Evolutionary conservation across 2,113 vertebrate genomes (phyloP), one percentile per base, ranked within the genome.

Genomic region (Melanerpes formicivorus): DNA sequence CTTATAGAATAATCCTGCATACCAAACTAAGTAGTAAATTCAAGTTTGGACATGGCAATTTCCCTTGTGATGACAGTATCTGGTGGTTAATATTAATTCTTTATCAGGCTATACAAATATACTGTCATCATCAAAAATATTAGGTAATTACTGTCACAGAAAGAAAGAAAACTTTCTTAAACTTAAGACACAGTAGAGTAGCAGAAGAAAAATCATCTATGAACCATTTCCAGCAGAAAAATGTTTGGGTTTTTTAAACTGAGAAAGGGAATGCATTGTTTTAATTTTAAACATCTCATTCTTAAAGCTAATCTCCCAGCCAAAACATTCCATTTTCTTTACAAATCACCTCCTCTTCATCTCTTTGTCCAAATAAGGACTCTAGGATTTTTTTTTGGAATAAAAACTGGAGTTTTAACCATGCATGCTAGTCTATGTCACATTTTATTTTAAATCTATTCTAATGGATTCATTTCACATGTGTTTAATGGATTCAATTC

Each of bases 21-120:
- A 90, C 64, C 37, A 96, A 96, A 97, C 90, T 74, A 93, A 79
- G 52, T 62, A 85, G 67, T 97, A 97, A 97, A 97, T 96, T 94
- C 72, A 80, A 80, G 86, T 90, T 92, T 59, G 29, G 90, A 94
- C 50, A 82, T 55, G 71, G 81, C 82, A 95, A 96, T 97, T 97
- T 96, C 83, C 81, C 81, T 96, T 93, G 80, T 79, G 93, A 89
- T 93, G 86, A 88, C 87, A 96, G 73, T 84, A 70, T 79, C 55
- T 95, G 70, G 34, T 84, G 59, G 65, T 87, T 92, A 94, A 91
- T 80, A 92, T 90, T 94, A 92, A 95, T 91, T 66, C 70, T 94
- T 94, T 92, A 94, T 95, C 65, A 95, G 72, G 78, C 13, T 75
- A 59, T 21, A 87, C 32, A 62, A 92, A 64, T 63, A 80, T 32